phyloP scores from a whole-genome alignment of 2,888 invertebrate species.

The Alviniconcha strummeri region DNA sequence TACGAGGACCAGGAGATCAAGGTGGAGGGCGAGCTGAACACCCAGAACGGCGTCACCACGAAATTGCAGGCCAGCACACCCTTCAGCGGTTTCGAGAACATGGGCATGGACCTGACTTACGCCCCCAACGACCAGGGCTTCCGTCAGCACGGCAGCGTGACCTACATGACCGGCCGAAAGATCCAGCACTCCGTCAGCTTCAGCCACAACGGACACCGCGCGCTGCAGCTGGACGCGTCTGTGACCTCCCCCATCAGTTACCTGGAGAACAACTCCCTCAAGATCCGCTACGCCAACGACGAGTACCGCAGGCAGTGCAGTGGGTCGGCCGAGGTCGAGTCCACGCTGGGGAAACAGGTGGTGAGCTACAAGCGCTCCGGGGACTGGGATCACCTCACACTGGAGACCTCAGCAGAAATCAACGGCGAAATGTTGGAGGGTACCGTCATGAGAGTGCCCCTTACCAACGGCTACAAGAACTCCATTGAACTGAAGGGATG shows the following conservation, averaged over 20 bases:
- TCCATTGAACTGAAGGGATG: conserved; percentile 8
- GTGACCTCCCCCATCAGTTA: conserved; percentile 19
- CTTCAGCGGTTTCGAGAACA: conserved; percentile 17
- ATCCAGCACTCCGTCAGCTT: conserved; percentile 12
- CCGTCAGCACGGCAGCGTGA: neutral
- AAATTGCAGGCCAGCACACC: conserved; percentile 21
- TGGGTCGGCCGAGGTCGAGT: conserved; percentile 7
- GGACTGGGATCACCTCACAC: conserved; percentile 12
- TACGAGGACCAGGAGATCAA: conserved; percentile 19
- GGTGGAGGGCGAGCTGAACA: conserved; percentile 20
- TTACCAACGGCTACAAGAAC: conserved; percentile 23
- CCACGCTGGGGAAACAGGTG: conserved; percentile 16
- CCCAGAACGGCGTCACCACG: conserved; percentile 4
- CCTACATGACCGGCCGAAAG: conserved; percentile 4
- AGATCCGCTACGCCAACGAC: neutral
- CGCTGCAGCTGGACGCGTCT: conserved; percentile 19
- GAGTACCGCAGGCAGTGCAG: neutral
- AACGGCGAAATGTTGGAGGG: conserved; percentile 22
- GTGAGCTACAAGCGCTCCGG: conserved; percentile 24
- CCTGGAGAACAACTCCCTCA: neutral
- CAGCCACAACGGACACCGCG: neutral
- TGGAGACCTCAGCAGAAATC: neutral
- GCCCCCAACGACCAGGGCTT: neutral
- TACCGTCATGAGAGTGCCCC: conserved; percentile 4
- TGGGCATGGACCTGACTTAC: conserved; percentile 15